phyloP scores from a whole-genome alignment of 2,797 vertebrate genomes.

The Rhinella marina region DNA sequence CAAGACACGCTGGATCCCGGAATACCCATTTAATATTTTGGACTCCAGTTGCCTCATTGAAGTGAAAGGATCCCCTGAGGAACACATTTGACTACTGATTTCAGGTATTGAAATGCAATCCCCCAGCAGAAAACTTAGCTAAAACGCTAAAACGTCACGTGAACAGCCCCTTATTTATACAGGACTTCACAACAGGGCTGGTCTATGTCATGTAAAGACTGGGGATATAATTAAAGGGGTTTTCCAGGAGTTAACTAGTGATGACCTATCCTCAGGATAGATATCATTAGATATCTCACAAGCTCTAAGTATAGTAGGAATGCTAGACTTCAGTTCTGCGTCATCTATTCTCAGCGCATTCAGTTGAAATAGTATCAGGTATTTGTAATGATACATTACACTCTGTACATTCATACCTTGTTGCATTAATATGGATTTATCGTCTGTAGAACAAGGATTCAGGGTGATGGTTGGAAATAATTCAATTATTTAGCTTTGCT shows the following conservation, averaged over 20 bases:
- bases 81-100: too few species aligned
- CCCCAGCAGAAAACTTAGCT: too few species aligned
- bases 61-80: too few species aligned
- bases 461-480: background rate
- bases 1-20: too few species aligned
- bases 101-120: too few species aligned
- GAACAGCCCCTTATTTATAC: too few species aligned
- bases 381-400: background rate
- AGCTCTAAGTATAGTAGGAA: slow-evolving; percentile 26
- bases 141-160: too few species aligned
- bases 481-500: background rate
- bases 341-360: background rate
- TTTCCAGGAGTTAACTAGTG: too few species aligned
- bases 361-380: background rate
- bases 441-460: background rate
- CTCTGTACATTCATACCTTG: background rate
- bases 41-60: too few species aligned
- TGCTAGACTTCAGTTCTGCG: background rate
- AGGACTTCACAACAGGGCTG: background rate
- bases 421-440: background rate
- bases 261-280: too few species aligned
- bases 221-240: background rate
- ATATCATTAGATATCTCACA: background rate
- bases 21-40: too few species aligned
- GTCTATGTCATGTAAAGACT: background rate